Evolutionary conservation across 2,113 vertebrate species (phyloP), one percentile per base, ranked within the genome.

Genomic region (Acinonyx jubatus): DNA sequence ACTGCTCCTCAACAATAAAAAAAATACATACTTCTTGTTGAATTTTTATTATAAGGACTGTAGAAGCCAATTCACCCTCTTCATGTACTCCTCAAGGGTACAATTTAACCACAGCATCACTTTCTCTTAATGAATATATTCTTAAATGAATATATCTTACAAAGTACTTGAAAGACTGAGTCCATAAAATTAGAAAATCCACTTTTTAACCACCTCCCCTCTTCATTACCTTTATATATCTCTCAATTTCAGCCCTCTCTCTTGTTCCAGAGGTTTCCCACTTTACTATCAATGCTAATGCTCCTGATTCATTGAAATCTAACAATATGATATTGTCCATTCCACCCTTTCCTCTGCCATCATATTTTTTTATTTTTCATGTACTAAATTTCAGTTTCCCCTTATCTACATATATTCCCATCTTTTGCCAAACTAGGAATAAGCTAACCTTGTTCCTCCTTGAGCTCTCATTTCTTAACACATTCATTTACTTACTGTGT

Each of bases 11-110:
- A 36, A 69, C 55, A 65, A 97, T 74, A 79, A 92, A 91, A 93
- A 81, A 29, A 16, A 68, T 16, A 21, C 25, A 36, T 2, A 85
- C 57, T 27, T 91, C 78, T 38, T 85, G 36, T 81, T 84, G n/a
- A 82, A 85, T 94, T 96, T 78, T 55, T 91, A 38, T 84, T 96
- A 88, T 74, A 93, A 91, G 83, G 78, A 94, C 7, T 52, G 9
- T 33, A 36, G 78, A 96, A 95, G 21, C 48, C n/a, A 95, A 86
- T 92, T 84, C 71, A 85, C 88, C 84, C 31, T 73, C 90, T 81
- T 85, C 48, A 85, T n/a, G n/a, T 0, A 71, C 25, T 93, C 25
- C 7, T 84, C 19, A 80, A 76, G 57, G 41, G 10, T 48, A 50
- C 76, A 85, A 94, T 87, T 91, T 89, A 92, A 88, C 81, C 66